Evolutionary conservation across 2,797 vertebrate species (phyloP).

Genomic region (Natrix natrix): DNA sequence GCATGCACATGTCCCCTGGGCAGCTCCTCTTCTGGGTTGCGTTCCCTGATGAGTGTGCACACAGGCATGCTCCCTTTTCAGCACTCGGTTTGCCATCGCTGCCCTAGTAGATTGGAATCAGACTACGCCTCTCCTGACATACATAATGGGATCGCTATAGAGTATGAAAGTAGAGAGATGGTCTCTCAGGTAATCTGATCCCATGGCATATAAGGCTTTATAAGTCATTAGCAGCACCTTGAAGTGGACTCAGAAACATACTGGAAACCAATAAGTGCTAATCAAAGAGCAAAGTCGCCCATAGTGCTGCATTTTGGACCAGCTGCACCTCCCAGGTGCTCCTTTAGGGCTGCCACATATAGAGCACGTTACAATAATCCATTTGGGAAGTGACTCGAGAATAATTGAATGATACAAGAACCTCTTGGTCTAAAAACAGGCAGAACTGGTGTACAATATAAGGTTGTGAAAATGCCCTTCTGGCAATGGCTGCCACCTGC

Average conservation of each 20-base stretch:
- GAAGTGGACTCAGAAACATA: not conserved
- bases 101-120: not conserved
- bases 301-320: not conserved
- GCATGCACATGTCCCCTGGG: no score
- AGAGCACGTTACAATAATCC: not conserved
- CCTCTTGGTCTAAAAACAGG: not conserved
- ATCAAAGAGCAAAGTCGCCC: not conserved
- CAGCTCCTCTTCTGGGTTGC: no score
- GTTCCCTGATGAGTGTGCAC: no score
- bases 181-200: not conserved
- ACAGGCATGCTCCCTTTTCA: no score
- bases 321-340: not conserved
- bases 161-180: not conserved
- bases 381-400: not conserved
- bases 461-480: not conserved
- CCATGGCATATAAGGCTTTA: not conserved
- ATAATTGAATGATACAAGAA: not conserved
- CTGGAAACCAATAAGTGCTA: not conserved
- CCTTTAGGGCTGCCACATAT: not conserved
- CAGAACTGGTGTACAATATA: not conserved
- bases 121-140: not conserved
- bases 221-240: not conserved
- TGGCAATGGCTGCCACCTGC: not conserved
- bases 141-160: not conserved
- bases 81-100: no score